A percentile compares a stretch with the other conserved stretches of the same genome.
Evolutionary conservation across 2,113 vertebrate genomes (phyloP).

Genomic region (Chauna torquata): DNA sequence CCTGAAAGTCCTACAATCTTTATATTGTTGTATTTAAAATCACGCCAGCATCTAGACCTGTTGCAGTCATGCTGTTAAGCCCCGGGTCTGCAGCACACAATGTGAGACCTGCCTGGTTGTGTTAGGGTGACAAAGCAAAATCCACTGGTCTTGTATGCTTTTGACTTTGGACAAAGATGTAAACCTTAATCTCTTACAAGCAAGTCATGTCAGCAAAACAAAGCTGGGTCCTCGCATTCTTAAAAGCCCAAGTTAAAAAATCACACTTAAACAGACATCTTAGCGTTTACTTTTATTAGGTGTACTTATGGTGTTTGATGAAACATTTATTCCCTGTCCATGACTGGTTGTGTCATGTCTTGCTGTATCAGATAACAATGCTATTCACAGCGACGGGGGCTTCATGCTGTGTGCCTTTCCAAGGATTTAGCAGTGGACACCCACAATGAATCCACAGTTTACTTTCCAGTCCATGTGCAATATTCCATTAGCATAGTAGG

Average conservation of each 20-base stretch:
- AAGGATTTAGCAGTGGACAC: not conserved
- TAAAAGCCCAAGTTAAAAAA: conserved; percentile 2
- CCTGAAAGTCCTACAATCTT: not conserved
- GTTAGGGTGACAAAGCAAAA: not conserved
- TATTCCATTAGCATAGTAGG: not conserved
- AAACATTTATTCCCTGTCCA: not conserved
- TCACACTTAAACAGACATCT: not conserved
- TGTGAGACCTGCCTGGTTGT: not conserved
- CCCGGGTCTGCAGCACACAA: not conserved
- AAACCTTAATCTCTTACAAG: not conserved
- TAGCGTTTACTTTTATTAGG: not conserved
- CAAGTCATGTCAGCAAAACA: not conserved
- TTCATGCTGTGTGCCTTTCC: not conserved
- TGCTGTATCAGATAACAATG: not conserved
- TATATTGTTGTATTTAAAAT: not conserved
- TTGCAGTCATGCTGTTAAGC: not conserved
- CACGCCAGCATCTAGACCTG: not conserved
- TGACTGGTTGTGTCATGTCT: not conserved
- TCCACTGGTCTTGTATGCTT: fast-evolving
- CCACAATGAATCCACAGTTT: not conserved
- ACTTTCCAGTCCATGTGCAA: not conserved
- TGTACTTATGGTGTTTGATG: not conserved
- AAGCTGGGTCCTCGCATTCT: not conserved
- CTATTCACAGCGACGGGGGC: not conserved
- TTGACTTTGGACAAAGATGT: not conserved